Base-by-base conservation (phyloP, 2,797 vertebrate genomes). In the Pseudotriccus pelzelni region DNA sequence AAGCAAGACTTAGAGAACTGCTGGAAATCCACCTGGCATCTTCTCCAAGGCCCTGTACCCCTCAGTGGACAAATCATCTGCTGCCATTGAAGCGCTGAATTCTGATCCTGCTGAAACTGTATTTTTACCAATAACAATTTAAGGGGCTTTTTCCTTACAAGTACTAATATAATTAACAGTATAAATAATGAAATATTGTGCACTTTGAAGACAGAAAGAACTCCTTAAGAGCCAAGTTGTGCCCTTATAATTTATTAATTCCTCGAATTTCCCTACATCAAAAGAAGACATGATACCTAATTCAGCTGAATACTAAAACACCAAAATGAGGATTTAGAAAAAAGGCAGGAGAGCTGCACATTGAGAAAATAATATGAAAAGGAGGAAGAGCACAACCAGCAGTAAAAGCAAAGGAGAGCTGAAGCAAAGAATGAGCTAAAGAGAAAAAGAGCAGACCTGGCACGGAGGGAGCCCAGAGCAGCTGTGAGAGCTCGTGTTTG, bases 81-180 rank as follows among this genome's bases (percentile, higher is more conserved):
- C 68, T 73, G 58, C 34, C 50, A 46, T 39, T 67, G 76, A 41
- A 91, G 58, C 5, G 0, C 43, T 34, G 58, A 50, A 78, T 72
- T 72, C 62, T 44, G 55, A 28, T 9, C 62, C 72, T 37, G 37
- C 56, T 55, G 81, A 44, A 82, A 50, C 55, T 3, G 16, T 64
- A 59, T 50, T 91, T 90, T 76, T 46, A 88, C 69, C 87, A 82
- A 12, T 0, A 30, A 62, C 59, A 84, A 78, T 32, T 91, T 79
- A 81, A 81, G 70, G 37, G 52, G 37, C 28, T 76, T 88, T 84
- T 86, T 59, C 74, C 80, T 87, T 62, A 75, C 24, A 30, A 92
- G 63, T 70, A 41, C 79, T 93, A 91, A 93, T 90, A 94, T 46
- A 95, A 94, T 96, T 95, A 97, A 70, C 50, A 90, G 80, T 69